Evolutionary conservation across 1,140 invertebrate species (phyloP), one percentile per base, ranked within the genome.

Genomic region (Anastatus disparis): DNA sequence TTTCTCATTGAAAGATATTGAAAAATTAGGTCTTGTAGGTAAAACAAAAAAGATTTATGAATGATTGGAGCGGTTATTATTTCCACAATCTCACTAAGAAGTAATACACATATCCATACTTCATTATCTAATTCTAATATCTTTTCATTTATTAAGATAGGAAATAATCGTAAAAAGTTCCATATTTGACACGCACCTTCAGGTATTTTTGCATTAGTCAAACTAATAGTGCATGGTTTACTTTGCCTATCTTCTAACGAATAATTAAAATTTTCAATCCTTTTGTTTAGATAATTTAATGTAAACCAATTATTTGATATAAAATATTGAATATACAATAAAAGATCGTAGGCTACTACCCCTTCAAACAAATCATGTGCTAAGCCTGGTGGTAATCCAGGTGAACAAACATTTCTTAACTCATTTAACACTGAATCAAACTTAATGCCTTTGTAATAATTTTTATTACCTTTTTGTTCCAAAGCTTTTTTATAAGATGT

Each of bases 111-210:
- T 12, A 24, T 53, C 67, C 70, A 72, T 31, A 61, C 59, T n/a
- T 68, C 44, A 42, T 73, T 48, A 20, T 71, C 17, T 26, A 67
- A 35, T 66, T 74, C 46, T 65, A 71, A 13, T 3, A 76, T 44
- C 52, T 52, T 48, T 22, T 70, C 68, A 7, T 26, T 0, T 15
- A 74, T 67, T 12, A 44, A 44, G 15, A 44, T 10, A 10, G 40
- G 40, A 15, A 44, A 44, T 15, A 44, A 13, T n/a, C 40, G 50
- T 8, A 74, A 48, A 46, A 76, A 76, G 8, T 46, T 46, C 48
- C 48, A 73, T n/a, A 73, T 35, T 69, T 75, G 71, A 35, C 64
- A 73, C 4, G 65, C 71, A 63, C 67, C 71, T 1, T 71, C 74
- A 29, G 53, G 31, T 9, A 71, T 67, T 65, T 46, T 70, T 58